Evolutionary conservation across 2,888 invertebrate genomes (phyloP), one percentile per base, ranked within the genome.

Genomic region (Rhagonycha fulva): DNA sequence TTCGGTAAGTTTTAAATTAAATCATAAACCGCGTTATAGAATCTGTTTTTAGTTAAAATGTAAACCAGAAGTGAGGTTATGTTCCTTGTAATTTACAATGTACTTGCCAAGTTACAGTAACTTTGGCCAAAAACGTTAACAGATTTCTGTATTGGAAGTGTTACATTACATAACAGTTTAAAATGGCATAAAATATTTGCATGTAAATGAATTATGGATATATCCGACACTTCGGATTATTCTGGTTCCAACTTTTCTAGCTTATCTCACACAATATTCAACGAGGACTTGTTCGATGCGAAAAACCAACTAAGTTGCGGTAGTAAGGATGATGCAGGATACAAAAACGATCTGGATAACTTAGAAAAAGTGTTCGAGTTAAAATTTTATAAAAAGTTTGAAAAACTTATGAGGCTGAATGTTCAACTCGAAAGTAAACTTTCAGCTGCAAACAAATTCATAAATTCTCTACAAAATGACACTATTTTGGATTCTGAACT

Each of bases 281-380:
- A n/a, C n/a, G 47, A 47, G 47, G 47, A 47, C n/a, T 5, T 47
- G 47, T 47, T 47, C 5, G 47, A 47, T n/a, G 47, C n/a, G 47
- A 47, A 47, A 47, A n/a, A 7, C n/a, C 47, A 47, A n/a, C 7
- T 47, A 5, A 47, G 5, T 47, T 11, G 11, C 11, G n/a, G n/a
- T 5, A n/a, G 47, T 5, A 47, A 47, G n/a, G 47, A 47, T 47
- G 47, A 47, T n/a, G 4, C 47, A 0, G 47, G 12, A 47, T 78
- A 78, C 24, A 78, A 76, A 62, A 75, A 75, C 62, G 75, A 78
- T n/a, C 12, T 78, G 28, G 73, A 47, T 62, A 71, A 72, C 62
- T 66, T 79, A 24, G 70, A 79, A 68, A 26, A 72, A 3, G 72
- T 71, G 12, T 68, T 69, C 1, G 79, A 79, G 32, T 62, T 78